Evolutionary conservation across 2,888 invertebrate genomes (phyloP).

Genomic region (Rosalia funebris): DNA sequence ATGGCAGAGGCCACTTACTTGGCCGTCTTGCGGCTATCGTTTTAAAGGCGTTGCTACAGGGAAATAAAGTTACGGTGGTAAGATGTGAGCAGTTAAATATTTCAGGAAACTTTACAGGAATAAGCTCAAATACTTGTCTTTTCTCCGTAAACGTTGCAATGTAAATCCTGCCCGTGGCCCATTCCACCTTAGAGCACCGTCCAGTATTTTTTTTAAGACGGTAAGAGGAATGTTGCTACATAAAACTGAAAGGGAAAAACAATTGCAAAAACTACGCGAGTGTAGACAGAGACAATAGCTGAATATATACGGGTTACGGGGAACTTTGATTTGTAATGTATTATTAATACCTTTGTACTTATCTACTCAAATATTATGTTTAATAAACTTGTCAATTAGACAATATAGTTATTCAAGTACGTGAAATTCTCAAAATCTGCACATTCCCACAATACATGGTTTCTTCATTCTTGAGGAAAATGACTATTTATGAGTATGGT

Average conservation of each 20-base stretch:
- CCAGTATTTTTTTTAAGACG: conserved; percentile 96
- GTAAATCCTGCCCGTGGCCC: conserved; percentile 98
- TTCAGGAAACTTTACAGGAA: conserved; percentile 94
- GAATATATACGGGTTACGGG: too few species aligned
- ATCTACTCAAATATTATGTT: too few species aligned
- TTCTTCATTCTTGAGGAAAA: too few species aligned
- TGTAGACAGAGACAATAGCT: too few species aligned
- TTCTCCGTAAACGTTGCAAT: conserved; percentile 96
- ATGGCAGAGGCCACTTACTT: conserved; percentile 97
- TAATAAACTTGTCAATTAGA: too few species aligned
- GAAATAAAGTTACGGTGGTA: conserved; percentile 94
- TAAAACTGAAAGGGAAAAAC: conserved; percentile 95
- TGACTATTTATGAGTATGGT: too few species aligned
- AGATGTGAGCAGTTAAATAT: conserved; percentile 96
- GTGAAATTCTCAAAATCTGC: too few species aligned
- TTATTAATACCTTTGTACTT: too few species aligned
- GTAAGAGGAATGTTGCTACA: conserved; percentile 99
- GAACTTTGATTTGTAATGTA: too few species aligned
- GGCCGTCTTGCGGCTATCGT: conserved; percentile 96
- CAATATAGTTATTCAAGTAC: too few species aligned
- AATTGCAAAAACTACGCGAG: too few species aligned
- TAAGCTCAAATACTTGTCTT: conserved; percentile 96
- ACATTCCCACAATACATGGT: too few species aligned
- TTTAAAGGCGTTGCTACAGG: conserved; percentile 94
- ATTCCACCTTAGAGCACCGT: conserved; percentile 98